Evolutionary conservation across 2,797 vertebrate species (phyloP), one percentile per base, ranked within the genome.

Genomic region (Sebastes hubbsi): DNA sequence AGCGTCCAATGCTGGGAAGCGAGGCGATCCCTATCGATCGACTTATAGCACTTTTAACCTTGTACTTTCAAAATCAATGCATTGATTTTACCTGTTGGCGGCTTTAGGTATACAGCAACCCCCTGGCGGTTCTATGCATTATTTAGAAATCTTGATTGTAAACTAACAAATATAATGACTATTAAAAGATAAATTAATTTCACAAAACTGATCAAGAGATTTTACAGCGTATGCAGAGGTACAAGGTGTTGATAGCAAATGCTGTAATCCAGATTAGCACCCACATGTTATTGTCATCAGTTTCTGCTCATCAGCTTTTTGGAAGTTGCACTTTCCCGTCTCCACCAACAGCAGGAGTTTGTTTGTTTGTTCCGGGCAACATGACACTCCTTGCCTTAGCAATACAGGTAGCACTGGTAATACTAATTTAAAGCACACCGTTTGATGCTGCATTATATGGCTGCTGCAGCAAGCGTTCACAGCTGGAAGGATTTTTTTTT

Each of bases 361-460:
- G 32, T 52, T 62, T 63, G 42, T 52, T 62, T 63, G 42, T 32
- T 54, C 10, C 30, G 30, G 14, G 49, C n/a, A 63, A 55, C 69
- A 27, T 54, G 18, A 36, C 68, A 82, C 74, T 42, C 6, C 62
- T 72, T 68, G 77, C 67, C 77, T 74, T 68, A 34, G 46, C 36
- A 16, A 13, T 71, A 60, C 65, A 82, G 59, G 65, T 18, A 69
- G 22, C 42, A 25, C 55, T 11, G 16, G 24, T 30, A 49, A 60
- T 13, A 32, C 42, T 55, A 32, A 70, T 75, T 69, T 58, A 70
- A 68, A 81, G 58, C 73, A 63, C 65, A 18, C 52, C 54, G 52
- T 60, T 68, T 2, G 30, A 42, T 61, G 7, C 3, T 61, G 59
- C 38, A n/a, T 8, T 30, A 67, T 66, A 29, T 42, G 32, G 54